Conservation (phyloP, 2,797 vertebrate genomes). For the Babyrousa celebensis region DNA sequence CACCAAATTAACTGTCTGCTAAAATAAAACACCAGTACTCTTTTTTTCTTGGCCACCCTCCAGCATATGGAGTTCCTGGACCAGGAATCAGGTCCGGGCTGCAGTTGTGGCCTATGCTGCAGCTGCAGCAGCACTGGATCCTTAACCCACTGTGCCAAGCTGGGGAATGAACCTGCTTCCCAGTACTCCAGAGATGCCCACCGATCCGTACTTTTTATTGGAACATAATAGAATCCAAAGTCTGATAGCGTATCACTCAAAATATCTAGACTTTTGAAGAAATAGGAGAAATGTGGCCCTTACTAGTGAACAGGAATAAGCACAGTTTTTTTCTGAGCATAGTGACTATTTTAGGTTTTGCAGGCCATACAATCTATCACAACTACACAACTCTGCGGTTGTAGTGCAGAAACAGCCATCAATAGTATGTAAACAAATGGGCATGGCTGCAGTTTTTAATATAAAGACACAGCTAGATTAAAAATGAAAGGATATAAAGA, state of each 20-base stretch:
- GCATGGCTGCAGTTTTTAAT: neutral
- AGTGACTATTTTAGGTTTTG: neutral
- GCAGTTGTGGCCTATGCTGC: too few relatives aligned
- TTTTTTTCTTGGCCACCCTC: too few relatives aligned
- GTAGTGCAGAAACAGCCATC: too few relatives aligned
- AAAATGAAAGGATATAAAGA: neutral
- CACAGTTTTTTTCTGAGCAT: neutral
- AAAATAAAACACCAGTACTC: constrained; percentile 4
- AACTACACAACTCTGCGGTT: too few relatives aligned
- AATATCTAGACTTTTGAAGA: constrained; percentile 35
- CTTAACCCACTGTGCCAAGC: too few relatives aligned
- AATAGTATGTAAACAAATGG: too few relatives aligned
- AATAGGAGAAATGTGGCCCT: constrained; percentile 29
- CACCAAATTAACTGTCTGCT: neutral
- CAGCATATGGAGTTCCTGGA: too few relatives aligned
- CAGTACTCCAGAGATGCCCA: too few relatives aligned
- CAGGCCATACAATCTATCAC: too few relatives aligned
- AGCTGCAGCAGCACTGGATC: too few relatives aligned
- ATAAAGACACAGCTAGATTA: neutral
- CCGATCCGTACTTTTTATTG: neutral
- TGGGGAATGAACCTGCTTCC: too few relatives aligned
- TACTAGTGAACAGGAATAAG: constrained; percentile 9
- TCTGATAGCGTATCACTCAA: neutral
- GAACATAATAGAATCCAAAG: neutral
- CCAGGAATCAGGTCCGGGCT: too few relatives aligned